Conservation (phyloP, 2,888 invertebrate species). For the Leptura quadrifasciata region DNA sequence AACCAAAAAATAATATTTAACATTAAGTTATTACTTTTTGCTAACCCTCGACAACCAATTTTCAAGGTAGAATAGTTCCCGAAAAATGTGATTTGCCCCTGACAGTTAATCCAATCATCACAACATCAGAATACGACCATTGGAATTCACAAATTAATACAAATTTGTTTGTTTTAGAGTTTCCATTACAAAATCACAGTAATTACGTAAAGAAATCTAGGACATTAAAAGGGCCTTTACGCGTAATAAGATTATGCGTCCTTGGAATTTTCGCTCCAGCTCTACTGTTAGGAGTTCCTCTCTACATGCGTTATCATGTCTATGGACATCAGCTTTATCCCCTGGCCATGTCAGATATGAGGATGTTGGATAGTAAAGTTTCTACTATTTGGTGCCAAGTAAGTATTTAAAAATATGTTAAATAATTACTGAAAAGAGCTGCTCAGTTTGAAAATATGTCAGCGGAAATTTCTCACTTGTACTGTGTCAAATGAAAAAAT, state of each 20-base stretch:
- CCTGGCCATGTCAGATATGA: constrained; percentile 85
- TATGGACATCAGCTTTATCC: constrained; percentile 84
- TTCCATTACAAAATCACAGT: constrained; percentile 60
- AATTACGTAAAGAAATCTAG: constrained; percentile 58
- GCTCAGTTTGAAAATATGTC: no score
- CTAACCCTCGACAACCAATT: no score
- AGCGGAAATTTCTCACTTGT: no score
- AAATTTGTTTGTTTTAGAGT: constrained; percentile 58
- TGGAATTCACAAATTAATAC: no score
- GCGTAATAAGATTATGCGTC: constrained; percentile 78
- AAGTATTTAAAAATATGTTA: constrained; percentile 55
- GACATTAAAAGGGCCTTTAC: constrained; percentile 75
- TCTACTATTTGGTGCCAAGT: constrained; percentile 90
- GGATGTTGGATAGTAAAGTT: constrained; percentile 83
- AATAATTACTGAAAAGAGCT: no score
- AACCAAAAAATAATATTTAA: no score
- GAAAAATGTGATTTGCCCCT: no score
- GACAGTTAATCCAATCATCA: no score
- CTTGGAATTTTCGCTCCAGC: constrained; percentile 82
- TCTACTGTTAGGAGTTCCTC: constrained; percentile 80
- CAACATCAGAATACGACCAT: no score
- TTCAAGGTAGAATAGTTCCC: no score
- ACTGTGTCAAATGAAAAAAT: no score
- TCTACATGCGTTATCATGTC: constrained; percentile 83
- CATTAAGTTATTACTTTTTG: no score